Evolutionary conservation across 2,888 invertebrate genomes (phyloP), one percentile per base, ranked within the genome.

Genomic region (Conus canariensis): DNA sequence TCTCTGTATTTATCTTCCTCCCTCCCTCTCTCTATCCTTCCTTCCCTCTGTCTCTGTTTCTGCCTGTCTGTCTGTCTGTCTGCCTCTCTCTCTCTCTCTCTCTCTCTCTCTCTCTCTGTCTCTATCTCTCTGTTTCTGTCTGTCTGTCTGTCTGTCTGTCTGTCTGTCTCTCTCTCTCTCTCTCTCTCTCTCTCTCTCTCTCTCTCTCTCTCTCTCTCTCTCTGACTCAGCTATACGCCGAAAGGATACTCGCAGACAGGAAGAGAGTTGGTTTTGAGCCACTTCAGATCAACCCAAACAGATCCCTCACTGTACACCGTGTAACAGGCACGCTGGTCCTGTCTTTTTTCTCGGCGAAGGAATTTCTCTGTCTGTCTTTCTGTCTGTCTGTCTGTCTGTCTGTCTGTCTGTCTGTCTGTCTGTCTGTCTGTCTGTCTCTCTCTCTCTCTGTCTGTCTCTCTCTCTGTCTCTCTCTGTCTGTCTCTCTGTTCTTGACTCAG

Each of bases 131-230:
- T 19, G 16, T 70, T 7, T 19, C 70, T 70, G 19, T 19, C 70
- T 70, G 7, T 19, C 22, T 70, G 19, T 70, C 70, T 70, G 19
- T 70, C 16, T 22, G 7, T 70, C 70, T 70, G 22, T 70, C 70
- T 58, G 59, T 25, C 58, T 85, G 59, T 59, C 59, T 85, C 85
- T 58, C 58, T 19, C 58, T 2, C 58, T 19, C 8, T 19, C 85
- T 12, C n/a, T 56, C 58, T 56, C 45, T 85, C 56, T 56, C n/a
- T 45, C 10, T 58, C 59, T 85, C 85, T 85, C 14, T 16, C 58
- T 85, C 85, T n/a, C 59, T 85, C 85, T 58, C 58, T 85, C 85
- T 85, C 16, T 85, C 85, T 56, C 30, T 86, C 86, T 19, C 86
- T 25, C 25, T 86, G 16, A 16, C 85, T 59, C 59, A 45, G 45